Conservation (phyloP, 30 jellyfish, hydroid and myxozoan species). For the Nemopilema nomurai region DNA sequence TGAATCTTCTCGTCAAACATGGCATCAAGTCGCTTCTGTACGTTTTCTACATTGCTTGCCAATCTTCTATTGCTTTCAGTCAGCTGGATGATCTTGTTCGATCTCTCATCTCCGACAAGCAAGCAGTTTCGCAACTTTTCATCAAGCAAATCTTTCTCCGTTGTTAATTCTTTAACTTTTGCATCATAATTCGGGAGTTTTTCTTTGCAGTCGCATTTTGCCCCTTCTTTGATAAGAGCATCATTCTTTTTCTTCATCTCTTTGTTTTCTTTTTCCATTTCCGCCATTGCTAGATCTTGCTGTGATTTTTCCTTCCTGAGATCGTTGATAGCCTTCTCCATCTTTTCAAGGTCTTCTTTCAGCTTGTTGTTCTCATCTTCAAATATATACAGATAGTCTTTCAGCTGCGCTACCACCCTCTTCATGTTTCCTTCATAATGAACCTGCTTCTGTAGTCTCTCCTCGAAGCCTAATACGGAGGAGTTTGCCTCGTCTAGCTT, state of each 20-base stretch:
- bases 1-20: slow-evolving; percentile 1
- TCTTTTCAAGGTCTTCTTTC: slow-evolving; percentile 1
- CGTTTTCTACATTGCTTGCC: background rate
- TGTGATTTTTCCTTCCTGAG: background rate
- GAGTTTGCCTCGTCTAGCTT: slow-evolving; percentile 33
- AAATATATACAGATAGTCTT: slow-evolving; percentile 7
- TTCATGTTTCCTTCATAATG: slow-evolving; percentile 22
- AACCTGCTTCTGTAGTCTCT: slow-evolving; percentile 22
- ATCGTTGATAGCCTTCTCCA: background rate
- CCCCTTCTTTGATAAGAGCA: background rate
- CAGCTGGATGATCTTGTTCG: slow-evolving; percentile 3
- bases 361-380: slow-evolving; percentile 27
- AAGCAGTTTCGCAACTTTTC: slow-evolving; percentile 6
- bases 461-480: slow-evolving; percentile 6
- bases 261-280: background rate
- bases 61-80: slow-evolving; percentile 13
- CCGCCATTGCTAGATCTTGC: slow-evolving; percentile 1
- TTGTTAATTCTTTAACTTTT: background rate
- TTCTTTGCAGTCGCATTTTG: slow-evolving; percentile 10
- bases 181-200: slow-evolving; percentile 2
- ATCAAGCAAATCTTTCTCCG: slow-evolving; percentile 22
- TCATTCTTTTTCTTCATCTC: background rate
- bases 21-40: slow-evolving; percentile 4
- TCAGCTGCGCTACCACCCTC: background rate
- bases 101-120: slow-evolving; percentile 9